A percentile compares a stretch with the other conserved stretches of the same genome.
Conservation (phyloP, 2,113 vertebrate genomes). For the Nettapus auritus region DNA sequence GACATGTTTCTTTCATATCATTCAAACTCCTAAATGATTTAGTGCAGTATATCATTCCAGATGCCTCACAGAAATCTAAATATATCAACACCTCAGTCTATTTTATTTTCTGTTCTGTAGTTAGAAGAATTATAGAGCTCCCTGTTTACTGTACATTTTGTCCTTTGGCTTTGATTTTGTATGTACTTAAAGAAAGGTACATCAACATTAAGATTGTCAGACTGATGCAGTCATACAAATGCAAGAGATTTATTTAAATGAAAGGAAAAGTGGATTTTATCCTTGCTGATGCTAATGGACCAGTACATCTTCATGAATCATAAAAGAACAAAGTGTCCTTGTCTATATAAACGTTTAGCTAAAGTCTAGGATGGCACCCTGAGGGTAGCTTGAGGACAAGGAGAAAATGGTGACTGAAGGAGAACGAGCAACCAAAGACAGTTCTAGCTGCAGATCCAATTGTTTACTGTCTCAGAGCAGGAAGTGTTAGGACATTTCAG, state of each 20-base stretch:
- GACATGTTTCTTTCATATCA: not conserved
- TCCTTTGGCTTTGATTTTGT: constrained; percentile 43
- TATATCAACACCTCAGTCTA: not conserved
- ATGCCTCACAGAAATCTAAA: not conserved
- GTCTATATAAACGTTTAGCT: constrained; percentile 19
- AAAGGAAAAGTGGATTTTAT: constrained; percentile 54
- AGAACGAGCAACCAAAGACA: not conserved
- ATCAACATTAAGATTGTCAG: constrained; percentile 34
- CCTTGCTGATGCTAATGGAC: constrained; percentile 57
- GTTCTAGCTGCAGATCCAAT: not conserved
- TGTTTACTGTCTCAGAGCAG: not conserved
- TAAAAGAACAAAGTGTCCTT: constrained; percentile 36
- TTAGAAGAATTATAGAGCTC: not conserved
- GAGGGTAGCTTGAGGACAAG: constrained; percentile 30
- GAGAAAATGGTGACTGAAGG: not conserved
- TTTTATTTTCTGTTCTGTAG: constrained; percentile 27
- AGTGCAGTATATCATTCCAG: not conserved
- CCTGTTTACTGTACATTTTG: not conserved
- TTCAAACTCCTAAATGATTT: not conserved
- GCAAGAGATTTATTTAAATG: constrained; percentile 63
- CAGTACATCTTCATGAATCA: constrained; percentile 62
- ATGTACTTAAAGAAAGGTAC: not conserved
- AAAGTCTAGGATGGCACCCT: not conserved
- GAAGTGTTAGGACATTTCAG: not conserved
- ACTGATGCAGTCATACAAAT: constrained; percentile 33